Base-by-base conservation (phyloP, 2,888 invertebrate species). In the Flexamia atlantica region DNA sequence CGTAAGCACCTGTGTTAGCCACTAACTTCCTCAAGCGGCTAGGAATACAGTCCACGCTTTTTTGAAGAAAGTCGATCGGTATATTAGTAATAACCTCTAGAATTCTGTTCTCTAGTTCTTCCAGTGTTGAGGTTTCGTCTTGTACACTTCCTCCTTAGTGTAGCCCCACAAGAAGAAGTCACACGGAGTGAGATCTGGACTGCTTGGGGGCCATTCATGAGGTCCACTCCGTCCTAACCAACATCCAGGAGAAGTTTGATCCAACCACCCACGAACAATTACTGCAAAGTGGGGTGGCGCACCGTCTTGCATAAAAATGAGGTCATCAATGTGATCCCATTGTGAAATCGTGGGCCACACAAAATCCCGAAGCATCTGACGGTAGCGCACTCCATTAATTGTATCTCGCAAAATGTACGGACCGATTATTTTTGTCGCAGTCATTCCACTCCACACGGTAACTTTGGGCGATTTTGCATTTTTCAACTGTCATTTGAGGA, bases 241-340 rank as follows among this genome's bases (percentile, higher is more conserved):
- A 42, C 36, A 5, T 40, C 25, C 68, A 64, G 64, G 64, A 60
- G 64, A 57, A 0, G 32, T 3, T 30, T 28, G 32, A 32, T 81
- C 32, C 4, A 64, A 28, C 60, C 81, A 32, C 17, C 64, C 36
- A 9, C 64, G 64, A 81, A 68, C 64, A 81, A n/a, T 1, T 2
- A 14, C 40, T 42, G 81, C 68, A 64, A 81, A 64, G 40, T 68
- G 81, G 30, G 42, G 60, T 23, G 64, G 68, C 10, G 81, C 64
- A 60, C 81, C 64, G 36, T 81, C 64, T 81, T 81, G 40, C 60
- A 81, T 64, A n/a, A 64, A 81, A 64, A 64, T 81, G 7, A 64
- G 3, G 25, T 81, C n/a, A 36, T 81, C 40, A 68, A 81, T 32
- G n/a, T 64, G 68, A 12, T 81, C 1, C 60, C 68, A 68, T 68